Evolutionary conservation across 2,113 vertebrate genomes (phyloP), one percentile per base, ranked within the genome.

Genomic region (Nesoenas mayeri): DNA sequence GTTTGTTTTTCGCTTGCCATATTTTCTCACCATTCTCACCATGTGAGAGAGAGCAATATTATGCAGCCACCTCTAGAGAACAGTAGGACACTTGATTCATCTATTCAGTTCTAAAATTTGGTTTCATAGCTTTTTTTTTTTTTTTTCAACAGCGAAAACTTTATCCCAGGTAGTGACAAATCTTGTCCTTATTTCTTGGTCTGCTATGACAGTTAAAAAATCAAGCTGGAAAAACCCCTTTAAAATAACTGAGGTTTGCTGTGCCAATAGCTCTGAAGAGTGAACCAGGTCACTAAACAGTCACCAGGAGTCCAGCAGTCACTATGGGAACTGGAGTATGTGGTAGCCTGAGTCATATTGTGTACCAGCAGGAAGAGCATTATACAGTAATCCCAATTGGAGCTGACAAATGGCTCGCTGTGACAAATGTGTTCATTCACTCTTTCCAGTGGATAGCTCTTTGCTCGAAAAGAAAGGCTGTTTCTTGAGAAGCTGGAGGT

Each of bases 281-380:
- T 47, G 67, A 89, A 77, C 28, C 48, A 72, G 67, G 61, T 42
- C 74, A 79, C 58, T 65, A 21, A 82, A 47, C 34, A 85, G 57
- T 50, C 74, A 65, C 85, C 70, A 66, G 71, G 89, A 96, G 84
- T 40, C 66, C 91, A 70, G 48, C 25, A 70, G 29, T 89, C 85
- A 91, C 87, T 88, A 47, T 69, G 56, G 74, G 93, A 87, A 94
- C 74, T 58, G 58, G 44, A 91, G 79, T 24, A 32, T 21, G 67
- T 54, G 67, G 81, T 54, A 73, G 84, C 62, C 84, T 66, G 58
- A 93, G 50, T 81, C 85, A 88, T 88, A 91, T 21, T 91, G 80
- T 83, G 71, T 20, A 83, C 54, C 93, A 96, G 92, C 83, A 86
- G 95, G 88, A 93, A 78, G 22, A 82, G 66, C 85, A 87, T 94